Conservation (phyloP, 2,797 vertebrate genomes). For the Syngnathus acus region DNA sequence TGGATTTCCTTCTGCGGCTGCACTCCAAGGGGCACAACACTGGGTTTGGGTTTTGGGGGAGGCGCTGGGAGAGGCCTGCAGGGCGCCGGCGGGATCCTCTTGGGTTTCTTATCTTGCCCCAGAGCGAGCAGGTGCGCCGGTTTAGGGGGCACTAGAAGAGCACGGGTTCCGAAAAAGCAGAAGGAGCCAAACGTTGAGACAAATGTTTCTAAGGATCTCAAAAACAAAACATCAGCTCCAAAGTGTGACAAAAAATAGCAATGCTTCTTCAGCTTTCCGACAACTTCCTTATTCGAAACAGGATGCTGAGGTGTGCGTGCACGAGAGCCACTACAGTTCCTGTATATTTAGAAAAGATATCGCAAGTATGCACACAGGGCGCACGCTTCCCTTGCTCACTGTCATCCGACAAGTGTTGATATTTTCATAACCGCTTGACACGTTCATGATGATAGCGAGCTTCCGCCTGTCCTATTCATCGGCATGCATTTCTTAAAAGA, state of each 20-base stretch:
- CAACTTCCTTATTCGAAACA: conserved; percentile 83
- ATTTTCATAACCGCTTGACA: not conserved
- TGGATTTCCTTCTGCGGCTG: conserved; percentile 57
- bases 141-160: conserved; percentile 79
- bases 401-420: not conserved
- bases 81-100: conserved; percentile 73
- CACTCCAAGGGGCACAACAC: conserved; percentile 39
- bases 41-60: conserved; percentile 67
- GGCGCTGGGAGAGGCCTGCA: conserved; percentile 73
- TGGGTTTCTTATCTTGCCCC: conserved; percentile 73
- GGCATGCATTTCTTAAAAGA: not conserved
- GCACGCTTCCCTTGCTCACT: not conserved
- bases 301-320: conserved; percentile 69
- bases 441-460: not conserved
- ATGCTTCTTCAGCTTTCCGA: conserved; percentile 27
- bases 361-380: not conserved
- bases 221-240: not conserved
- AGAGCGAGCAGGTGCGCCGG: conserved; percentile 74
- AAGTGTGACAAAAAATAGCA: not conserved
- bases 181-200: conserved; percentile 20
- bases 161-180: conserved; percentile 16
- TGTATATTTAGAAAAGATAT: conserved; percentile 17
- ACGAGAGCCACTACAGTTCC: conserved; percentile 28
- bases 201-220: not conserved
- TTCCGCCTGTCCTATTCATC: not conserved